These are phyloP conservation scores for Margarornis squamiger DNA, from an alignment of 2,797 vertebrate genomes.

Conservation along the genomic window DNA sequence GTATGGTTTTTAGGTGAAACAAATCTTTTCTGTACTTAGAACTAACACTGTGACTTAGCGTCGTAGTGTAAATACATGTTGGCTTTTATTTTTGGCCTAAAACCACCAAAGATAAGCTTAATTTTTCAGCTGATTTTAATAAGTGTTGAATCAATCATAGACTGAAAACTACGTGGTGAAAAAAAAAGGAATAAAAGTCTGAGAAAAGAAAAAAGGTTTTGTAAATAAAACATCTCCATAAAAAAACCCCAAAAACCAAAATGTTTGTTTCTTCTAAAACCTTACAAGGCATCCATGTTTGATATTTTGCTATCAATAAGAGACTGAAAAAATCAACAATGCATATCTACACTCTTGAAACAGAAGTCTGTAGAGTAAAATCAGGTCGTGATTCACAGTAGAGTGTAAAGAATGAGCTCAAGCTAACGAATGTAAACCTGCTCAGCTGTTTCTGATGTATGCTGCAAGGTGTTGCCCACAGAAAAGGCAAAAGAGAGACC, in stretches of 20 bases:
- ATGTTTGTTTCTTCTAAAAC: not conserved
- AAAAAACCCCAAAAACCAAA: not conserved
- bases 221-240: not conserved
- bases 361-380: not conserved
- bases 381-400: not conserved
- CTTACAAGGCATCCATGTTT: not conserved
- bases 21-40: not conserved
- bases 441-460: not conserved
- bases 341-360: not conserved
- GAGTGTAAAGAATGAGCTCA: not conserved
- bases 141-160: not conserved
- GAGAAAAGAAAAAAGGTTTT: not conserved
- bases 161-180: not conserved
- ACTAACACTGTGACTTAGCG: not conserved
- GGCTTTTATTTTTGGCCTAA: not conserved
- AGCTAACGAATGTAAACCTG: not conserved
- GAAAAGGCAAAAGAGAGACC: not conserved
- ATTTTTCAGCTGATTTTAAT: not conserved
- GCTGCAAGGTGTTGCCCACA: not conserved
- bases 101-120: not conserved
- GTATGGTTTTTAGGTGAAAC: not conserved
- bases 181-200: not conserved
- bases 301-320: not conserved
- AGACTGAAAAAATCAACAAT: not conserved
- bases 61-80: not conserved